Percentiles rank a stretch among this genome's conserved stretches.
Evolutionary conservation across 1,140 invertebrate species (phyloP).

Genomic region (Pogonognathellus flavescens): DNA sequence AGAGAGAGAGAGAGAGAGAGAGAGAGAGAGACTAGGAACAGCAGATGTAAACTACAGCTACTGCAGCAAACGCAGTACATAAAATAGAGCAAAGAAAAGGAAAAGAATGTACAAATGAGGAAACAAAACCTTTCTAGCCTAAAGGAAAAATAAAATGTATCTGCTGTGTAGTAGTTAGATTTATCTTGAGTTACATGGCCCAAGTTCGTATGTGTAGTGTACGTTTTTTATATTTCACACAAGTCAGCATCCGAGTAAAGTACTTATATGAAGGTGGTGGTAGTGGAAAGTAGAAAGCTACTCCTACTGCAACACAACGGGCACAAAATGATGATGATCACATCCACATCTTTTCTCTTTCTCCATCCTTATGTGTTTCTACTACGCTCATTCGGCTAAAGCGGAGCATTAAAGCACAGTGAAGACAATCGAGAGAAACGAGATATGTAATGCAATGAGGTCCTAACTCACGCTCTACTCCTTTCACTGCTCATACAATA

Average conservation of each 20-base stretch:
- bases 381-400: background rate
- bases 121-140: conserved; percentile 10
- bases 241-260: too few species aligned
- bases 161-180: background rate
- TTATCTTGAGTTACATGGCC: background rate
- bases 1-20: too few species aligned
- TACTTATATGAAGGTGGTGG: too few species aligned
- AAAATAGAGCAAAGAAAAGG: background rate
- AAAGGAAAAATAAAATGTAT: conserved; percentile 27
- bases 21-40: too few species aligned
- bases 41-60: background rate
- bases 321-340: conserved; percentile 37
- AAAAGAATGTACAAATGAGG: background rate
- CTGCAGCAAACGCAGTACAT: background rate
- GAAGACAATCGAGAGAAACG: conserved; percentile 16
- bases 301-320: background rate
- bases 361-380: background rate
- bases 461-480: conserved; percentile 45
- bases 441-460: conserved; percentile 32
- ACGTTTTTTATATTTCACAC: too few species aligned
- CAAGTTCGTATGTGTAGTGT: too few species aligned
- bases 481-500: conserved; percentile 32
- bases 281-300: background rate
- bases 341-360: background rate
- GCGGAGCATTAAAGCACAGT: background rate